Evolutionary conservation across 2,888 invertebrate genomes (phyloP).

Genomic region (Rhogogaster chlorosoma): DNA sequence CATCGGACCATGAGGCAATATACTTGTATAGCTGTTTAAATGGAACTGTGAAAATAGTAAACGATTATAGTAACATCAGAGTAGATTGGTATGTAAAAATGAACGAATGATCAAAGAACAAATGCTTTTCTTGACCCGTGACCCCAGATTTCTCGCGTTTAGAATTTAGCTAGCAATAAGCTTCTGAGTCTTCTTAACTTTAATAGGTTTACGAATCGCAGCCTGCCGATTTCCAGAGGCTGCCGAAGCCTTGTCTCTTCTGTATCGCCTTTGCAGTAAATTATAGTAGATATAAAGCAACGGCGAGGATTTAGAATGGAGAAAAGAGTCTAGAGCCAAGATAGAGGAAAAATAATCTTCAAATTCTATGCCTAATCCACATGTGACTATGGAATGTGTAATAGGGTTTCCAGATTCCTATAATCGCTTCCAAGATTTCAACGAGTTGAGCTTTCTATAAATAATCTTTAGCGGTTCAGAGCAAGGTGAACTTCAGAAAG

Average conservation of each 20-base stretch:
- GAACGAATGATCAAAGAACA: background rate
- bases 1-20: background rate
- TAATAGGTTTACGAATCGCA: constrained; percentile 33
- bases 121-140: background rate
- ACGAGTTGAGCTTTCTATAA: constrained; percentile 45
- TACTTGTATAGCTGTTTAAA: background rate
- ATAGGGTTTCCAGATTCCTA: constrained; percentile 42
- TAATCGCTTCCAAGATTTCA: constrained; percentile 34
- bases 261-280: background rate
- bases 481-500: constrained; percentile 32
- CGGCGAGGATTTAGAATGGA: background rate
- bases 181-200: background rate
- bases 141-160: background rate
- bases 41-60: background rate
- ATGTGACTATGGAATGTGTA: background rate
- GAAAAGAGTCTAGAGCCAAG: background rate
- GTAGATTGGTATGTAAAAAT: background rate
- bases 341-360: background rate
- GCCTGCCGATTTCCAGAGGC: constrained; percentile 26
- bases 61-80: background rate
- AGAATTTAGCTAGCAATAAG: background rate
- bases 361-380: background rate
- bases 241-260: background rate
- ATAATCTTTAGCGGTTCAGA: constrained; percentile 8
- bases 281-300: background rate